Evolutionary conservation across 2,113 vertebrate genomes (phyloP), one percentile per base, ranked within the genome.

Genomic region (Ascaphus truei): DNA sequence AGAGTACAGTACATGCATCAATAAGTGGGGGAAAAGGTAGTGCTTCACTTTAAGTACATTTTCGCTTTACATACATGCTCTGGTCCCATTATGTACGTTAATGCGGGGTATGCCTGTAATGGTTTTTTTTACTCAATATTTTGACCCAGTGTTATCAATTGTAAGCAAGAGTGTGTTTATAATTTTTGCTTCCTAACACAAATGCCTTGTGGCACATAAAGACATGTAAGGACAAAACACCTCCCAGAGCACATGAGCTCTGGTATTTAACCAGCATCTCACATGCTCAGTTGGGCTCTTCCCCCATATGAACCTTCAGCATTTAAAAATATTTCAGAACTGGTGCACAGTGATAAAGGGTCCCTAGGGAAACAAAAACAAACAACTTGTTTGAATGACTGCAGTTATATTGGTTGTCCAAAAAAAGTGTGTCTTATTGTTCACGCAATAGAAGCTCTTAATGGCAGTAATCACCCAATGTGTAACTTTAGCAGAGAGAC

Each of bases 351-450:
- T 47, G 65, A 68, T 68, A 36, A 68, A 48, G 50, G 20, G 11
- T 52, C 53, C 65, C 41, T 47, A 12, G 51, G 63, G 52, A 57
- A 57, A 57, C 20, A 56, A 12, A 66, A 66, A 37, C 20, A 41
- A 41, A 41, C 11, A 41, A 41, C 1, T 41, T n/a, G n/a, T n/a
- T n/a, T 5, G 37, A 41, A 41, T 41, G 9, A 15, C n/a, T 13
- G 13, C 37, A 12, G 37, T 13, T 41, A 15, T 41, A 41, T 41
- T 15, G 9, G 37, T 15, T 41, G 37, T 41, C 37, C 11, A 41
- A 41, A 41, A 39, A 39, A 39, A 13, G 15, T 13, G 7, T 13
- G 3, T 5, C 7, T 3, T 13, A 13, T 39, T 39, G 5, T 39
- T n/a, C n/a, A n/a, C n/a, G n/a, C n/a, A n/a, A n/a, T n/a, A n/a